Evolutionary conservation across 2,888 invertebrate genomes (phyloP).

Genomic region (Drosophila tanythrix): DNA sequence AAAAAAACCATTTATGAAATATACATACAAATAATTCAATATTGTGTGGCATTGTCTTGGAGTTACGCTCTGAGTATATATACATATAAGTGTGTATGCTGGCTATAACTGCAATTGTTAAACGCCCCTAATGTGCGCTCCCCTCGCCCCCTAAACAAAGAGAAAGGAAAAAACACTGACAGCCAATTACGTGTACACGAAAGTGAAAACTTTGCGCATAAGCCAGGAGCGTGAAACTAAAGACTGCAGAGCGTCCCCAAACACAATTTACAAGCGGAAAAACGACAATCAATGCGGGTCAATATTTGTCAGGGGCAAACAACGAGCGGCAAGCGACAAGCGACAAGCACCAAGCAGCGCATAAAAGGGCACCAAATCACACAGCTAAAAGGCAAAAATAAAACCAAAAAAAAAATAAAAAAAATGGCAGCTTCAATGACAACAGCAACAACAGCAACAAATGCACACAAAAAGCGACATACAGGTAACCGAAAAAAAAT

Average conservation of each 20-base stretch:
- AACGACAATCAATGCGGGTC: conserved; percentile 84
- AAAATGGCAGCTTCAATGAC: conserved; percentile 39
- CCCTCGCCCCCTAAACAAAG: background rate
- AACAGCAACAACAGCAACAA: conserved; percentile 27
- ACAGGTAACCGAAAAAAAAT: conserved; percentile 42
- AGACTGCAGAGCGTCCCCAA: conserved; percentile 26
- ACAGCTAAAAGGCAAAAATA: conserved; percentile 60
- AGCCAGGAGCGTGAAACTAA: conserved; percentile 52
- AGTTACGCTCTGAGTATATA: background rate
- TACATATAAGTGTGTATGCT: background rate
- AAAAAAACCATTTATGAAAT: conserved; percentile 35
- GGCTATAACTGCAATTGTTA: conserved; percentile 35
- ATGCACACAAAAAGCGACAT: conserved; percentile 40
- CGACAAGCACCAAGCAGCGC: conserved; percentile 19
- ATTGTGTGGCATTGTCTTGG: conserved; percentile 36
- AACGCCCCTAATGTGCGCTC: conserved; percentile 38
- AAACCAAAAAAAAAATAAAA: conserved; percentile 53
- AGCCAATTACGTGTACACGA: conserved; percentile 64
- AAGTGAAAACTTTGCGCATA: conserved; percentile 67
- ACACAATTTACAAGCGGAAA: conserved; percentile 82
- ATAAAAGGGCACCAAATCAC: conserved; percentile 69
- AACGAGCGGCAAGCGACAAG: conserved; percentile 33
- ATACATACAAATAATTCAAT: conserved; percentile 57
- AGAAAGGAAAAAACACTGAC: background rate
- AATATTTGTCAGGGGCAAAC: conserved; percentile 81